Percentiles rank a stretch among this genome's conserved stretches.
phyloP scores from a whole-genome alignment of 2,888 invertebrate species.

The Leptinotarsa tumamoca region DNA sequence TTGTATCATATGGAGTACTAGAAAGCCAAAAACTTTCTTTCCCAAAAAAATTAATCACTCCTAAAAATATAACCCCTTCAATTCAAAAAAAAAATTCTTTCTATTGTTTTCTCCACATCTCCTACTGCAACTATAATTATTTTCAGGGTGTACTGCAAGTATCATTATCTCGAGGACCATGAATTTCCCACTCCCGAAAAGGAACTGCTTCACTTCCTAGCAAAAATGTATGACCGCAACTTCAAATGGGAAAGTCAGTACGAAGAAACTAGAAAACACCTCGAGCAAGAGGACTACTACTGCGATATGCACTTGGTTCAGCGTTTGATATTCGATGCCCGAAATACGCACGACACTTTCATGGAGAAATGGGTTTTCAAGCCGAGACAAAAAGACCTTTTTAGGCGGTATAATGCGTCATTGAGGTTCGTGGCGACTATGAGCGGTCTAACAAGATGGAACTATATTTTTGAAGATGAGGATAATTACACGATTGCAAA shows the following conservation, averaged over 20 bases:
- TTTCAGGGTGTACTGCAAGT: constrained; percentile 87
- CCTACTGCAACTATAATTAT: neutral
- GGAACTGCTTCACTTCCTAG: constrained; percentile 81
- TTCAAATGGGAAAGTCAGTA: constrained; percentile 78
- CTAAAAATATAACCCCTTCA: no score
- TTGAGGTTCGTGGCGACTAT: constrained; percentile 78
- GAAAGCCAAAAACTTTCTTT: no score
- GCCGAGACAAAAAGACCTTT: constrained; percentile 67
- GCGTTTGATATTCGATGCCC: constrained; percentile 88
- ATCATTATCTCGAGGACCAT: constrained; percentile 84
- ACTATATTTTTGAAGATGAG: constrained; percentile 74
- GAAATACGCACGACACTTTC: constrained; percentile 72
- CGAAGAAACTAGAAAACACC: constrained; percentile 68
- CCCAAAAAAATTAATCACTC: no score
- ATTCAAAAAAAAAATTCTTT: no score
- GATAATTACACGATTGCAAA: constrained; percentile 41
- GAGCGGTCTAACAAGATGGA: constrained; percentile 91
- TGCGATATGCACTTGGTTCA: constrained; percentile 88
- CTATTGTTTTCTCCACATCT: no score
- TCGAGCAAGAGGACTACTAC: constrained; percentile 80
- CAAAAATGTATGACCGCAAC: constrained; percentile 71
- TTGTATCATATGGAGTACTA: no score
- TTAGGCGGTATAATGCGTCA: constrained; percentile 78
- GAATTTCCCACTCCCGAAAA: constrained; percentile 80
- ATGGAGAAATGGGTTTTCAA: constrained; percentile 58